Conservation (phyloP, 2,888 invertebrate genomes). For the Pachydiplax longipennis region DNA sequence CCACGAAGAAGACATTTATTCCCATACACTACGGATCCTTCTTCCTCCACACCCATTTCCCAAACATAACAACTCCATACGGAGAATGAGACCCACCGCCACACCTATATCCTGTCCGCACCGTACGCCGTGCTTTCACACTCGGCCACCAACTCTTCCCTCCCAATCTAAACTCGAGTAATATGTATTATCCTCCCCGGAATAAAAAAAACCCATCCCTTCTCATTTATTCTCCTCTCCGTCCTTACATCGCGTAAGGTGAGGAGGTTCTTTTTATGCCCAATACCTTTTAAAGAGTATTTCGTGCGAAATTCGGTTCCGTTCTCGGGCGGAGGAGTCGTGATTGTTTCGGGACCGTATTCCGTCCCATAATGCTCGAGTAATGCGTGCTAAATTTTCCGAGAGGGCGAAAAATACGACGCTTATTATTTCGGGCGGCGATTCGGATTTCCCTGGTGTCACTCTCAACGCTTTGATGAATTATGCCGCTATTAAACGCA, state of each 20-base stretch:
- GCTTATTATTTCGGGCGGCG: neutral
- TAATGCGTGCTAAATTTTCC: neutral
- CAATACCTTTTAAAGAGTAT: neutral
- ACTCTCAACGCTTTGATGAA: neutral
- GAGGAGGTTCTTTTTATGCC: neutral
- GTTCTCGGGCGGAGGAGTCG: neutral
- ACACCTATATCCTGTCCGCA: neutral
- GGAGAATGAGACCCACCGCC: neutral
- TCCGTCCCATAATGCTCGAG: neutral
- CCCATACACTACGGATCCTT: neutral
- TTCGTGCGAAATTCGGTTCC: neutral
- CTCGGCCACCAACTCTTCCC: neutral
- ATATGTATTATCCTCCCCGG: neutral
- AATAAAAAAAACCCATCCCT: no score
- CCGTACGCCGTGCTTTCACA: neutral
- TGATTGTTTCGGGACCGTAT: neutral
- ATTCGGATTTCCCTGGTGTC: neutral
- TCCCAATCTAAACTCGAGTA: neutral
- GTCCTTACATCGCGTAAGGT: neutral
- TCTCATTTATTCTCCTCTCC: neutral
- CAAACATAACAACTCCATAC: slow-evolving; percentile 13
- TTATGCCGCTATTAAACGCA: neutral
- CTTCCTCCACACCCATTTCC: slow-evolving; percentile 14
- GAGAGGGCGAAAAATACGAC: neutral
- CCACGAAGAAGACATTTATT: slow-evolving; percentile 14